Percentiles rank a stretch among this genome's conserved stretches.
These are phyloP conservation scores for Cheilosia urbana DNA, from an alignment of 2,888 invertebrate genomes.

Conservation along the genomic window DNA sequence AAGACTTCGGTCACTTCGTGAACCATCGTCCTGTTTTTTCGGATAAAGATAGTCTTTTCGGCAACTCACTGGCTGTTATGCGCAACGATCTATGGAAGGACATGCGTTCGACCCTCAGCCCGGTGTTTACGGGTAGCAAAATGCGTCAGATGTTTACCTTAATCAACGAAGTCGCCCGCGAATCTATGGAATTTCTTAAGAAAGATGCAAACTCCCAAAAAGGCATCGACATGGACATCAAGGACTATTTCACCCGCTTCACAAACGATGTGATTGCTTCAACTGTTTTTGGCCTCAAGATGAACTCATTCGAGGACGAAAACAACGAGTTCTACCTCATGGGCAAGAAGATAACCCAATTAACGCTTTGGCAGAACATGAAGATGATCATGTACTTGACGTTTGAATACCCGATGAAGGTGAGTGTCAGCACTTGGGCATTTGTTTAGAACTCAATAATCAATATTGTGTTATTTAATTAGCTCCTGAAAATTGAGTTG, in stretches of 20 bases:
- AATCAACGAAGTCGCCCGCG: slow-evolving; percentile 78
- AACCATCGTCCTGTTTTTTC: slow-evolving; percentile 83
- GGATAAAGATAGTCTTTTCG: slow-evolving; percentile 84
- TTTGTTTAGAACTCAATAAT: neutral
- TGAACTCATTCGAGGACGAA: slow-evolving; percentile 85
- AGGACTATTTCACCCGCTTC: slow-evolving; percentile 81
- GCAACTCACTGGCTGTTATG: slow-evolving; percentile 84
- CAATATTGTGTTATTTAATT: neutral
- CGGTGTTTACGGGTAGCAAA: slow-evolving; percentile 84
- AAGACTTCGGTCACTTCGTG: slow-evolving; percentile 85
- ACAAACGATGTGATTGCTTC: slow-evolving; percentile 84
- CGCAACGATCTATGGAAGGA: slow-evolving; percentile 82
- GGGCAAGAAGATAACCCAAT: slow-evolving; percentile 84
- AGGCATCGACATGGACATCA: slow-evolving; percentile 81
- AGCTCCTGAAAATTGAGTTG: slow-evolving; percentile 77
- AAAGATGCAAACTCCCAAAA: slow-evolving; percentile 24
- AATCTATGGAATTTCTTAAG: slow-evolving; percentile 77
- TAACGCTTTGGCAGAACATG: slow-evolving; percentile 76
- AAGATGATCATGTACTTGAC: slow-evolving; percentile 77
- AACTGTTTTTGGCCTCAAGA: slow-evolving; percentile 84
- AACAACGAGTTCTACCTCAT: slow-evolving; percentile 85
- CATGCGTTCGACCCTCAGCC: slow-evolving; percentile 83
- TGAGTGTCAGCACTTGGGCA: slow-evolving; percentile 42
- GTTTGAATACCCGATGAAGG: slow-evolving; percentile 77
- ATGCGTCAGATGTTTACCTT: slow-evolving; percentile 84